Base-by-base conservation (phyloP, 2,113 vertebrate genomes). In the Salvelinus sp. region DNA sequence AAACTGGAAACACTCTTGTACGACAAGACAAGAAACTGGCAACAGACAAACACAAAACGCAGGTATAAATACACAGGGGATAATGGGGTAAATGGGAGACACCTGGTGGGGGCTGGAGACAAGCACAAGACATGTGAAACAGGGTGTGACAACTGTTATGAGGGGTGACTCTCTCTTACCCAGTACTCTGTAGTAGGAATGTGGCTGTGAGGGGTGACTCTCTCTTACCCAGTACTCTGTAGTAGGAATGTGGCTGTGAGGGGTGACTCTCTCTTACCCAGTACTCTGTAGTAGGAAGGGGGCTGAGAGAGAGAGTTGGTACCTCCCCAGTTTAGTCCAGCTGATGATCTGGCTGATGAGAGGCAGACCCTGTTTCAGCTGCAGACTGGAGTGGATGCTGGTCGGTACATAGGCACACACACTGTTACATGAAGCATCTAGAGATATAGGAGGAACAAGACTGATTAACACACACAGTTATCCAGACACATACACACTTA, bases 231-330 rank as follows among this genome's bases (percentile, higher is more conserved):
- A 38, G 38, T 9, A 38, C 38, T 38, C 7, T 9, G 7, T 38
- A 38, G 6, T 38, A 38, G 38, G 7, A 38, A 38, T 7, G 38
- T 2, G 6, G 95, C 93, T 82, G 94, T 94, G 82, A 96, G 87
- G 50, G 97, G 96, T 38, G 38, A 38, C 38, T 28, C 6, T 2
- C 48, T 62, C 83, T 81, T 91, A 97, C 96, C 97, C 97, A 3
- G 95, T 98, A 87, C 97, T 99, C 67, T 98, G 94, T 62, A 99
- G 95, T 1, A 98, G 87, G 83, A 97, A 98, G 14, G 92, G 2
- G 38, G 38, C 38, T 44, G 7, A 38, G 33, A 1, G 33, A 38
- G 33, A 38, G 33, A 38, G 33, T 33, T 33, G 33, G 33, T 33
- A 33, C 84, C 69, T 88, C 98, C 97, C 96, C 83, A 99, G 86